phyloP scores from a whole-genome alignment of 2,888 invertebrate genomes.

The Cantharis rufa region DNA sequence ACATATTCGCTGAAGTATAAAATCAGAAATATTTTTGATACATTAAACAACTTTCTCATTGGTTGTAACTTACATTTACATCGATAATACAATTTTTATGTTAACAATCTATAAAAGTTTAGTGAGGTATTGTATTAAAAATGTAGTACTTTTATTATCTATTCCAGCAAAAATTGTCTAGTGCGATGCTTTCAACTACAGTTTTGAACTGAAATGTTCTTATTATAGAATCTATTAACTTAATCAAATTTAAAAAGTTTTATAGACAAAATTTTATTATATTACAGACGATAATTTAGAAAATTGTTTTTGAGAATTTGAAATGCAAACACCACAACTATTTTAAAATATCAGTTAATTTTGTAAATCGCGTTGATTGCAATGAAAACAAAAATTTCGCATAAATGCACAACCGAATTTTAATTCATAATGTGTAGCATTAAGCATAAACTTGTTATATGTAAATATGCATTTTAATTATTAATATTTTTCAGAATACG shows the following conservation, averaged over 20 bases:
- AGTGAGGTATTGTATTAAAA: not conserved
- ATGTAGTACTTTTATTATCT: not conserved
- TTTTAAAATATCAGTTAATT: not conserved
- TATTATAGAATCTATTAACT: not conserved
- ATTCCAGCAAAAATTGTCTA: not conserved
- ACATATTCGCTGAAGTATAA: not conserved
- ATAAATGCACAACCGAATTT: too few relatives aligned
- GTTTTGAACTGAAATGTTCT: not conserved
- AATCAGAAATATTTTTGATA: not conserved
- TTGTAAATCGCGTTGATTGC: not conserved
- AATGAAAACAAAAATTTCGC: too few relatives aligned
- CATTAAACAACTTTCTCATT: not conserved
- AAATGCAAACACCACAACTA: not conserved
- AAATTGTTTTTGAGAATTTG: not conserved
- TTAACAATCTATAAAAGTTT: not conserved
- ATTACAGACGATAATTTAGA: not conserved
- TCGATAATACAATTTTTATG: not conserved
- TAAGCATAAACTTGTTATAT: too few relatives aligned
- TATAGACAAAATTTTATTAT: not conserved
- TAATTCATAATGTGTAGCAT: too few relatives aligned
- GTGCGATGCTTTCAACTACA: not conserved
- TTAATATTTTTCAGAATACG: too few relatives aligned
- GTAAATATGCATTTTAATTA: too few relatives aligned
- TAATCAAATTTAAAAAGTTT: not conserved
- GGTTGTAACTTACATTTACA: not conserved